Evolutionary conservation across 1,140 invertebrate genomes (phyloP).

Genomic region (Brachionus manjavacas): DNA sequence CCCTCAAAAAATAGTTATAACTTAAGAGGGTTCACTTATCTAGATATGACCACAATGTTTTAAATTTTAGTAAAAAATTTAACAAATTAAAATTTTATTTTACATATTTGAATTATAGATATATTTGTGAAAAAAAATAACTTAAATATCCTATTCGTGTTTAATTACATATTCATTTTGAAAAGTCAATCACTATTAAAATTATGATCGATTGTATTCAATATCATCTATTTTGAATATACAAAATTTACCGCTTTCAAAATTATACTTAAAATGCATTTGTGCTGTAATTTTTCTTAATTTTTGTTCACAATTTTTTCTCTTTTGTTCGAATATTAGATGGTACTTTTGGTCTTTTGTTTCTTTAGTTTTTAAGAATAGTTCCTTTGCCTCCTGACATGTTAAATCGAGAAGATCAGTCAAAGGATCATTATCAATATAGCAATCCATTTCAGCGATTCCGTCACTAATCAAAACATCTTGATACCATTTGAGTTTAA

Average conservation of each 20-base stretch:
- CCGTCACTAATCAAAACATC: background rate
- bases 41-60: no score
- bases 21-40: no score
- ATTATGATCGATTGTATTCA: constrained; percentile 21
- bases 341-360: background rate
- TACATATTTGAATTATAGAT: background rate
- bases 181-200: background rate
- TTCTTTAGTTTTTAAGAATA: constrained; percentile 1
- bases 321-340: constrained; percentile 5
- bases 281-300: background rate
- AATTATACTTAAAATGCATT: constrained; percentile 18
- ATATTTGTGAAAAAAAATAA: background rate
- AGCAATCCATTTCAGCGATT: background rate
- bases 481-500: constrained; percentile 28
- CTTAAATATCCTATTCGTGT: background rate
- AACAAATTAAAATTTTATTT: no score
- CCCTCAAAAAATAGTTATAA: no score
- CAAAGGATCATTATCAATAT: background rate
- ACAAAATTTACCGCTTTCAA: constrained; percentile 21
- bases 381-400: background rate
- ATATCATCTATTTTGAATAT: constrained; percentile 26
- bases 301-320: constrained; percentile 38
- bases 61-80: no score
- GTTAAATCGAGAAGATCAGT: background rate
- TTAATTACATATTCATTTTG: background rate